phyloP scores from a whole-genome alignment of 1,140 invertebrate genomes.

The Platorchestia sp. region DNA sequence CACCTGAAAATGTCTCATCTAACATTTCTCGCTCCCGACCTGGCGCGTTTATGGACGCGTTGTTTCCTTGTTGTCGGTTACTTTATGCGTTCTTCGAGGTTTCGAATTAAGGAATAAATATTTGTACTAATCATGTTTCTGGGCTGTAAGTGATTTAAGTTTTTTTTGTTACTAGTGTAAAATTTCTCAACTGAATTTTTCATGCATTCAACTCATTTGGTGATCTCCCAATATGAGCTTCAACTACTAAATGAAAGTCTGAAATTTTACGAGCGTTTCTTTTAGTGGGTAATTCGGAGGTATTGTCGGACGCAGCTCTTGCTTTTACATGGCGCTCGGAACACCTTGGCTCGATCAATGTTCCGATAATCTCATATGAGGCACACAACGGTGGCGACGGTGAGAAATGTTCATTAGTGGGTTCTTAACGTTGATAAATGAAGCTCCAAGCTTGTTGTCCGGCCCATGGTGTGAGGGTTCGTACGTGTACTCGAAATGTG shows the following conservation, averaged over 20 bases:
- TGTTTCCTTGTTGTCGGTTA: too few species aligned
- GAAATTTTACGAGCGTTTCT: background rate
- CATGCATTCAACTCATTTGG: background rate
- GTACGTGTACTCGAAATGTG: background rate
- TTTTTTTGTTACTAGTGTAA: too few species aligned
- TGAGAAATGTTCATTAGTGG: constrained; percentile 44
- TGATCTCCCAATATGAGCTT: background rate
- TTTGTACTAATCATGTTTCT: too few species aligned
- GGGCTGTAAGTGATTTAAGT: too few species aligned
- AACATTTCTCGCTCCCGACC: too few species aligned
- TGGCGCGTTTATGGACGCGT: too few species aligned
- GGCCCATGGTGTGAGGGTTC: background rate
- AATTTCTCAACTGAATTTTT: background rate
- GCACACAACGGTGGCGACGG: constrained; percentile 5
- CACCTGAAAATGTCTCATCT: too few species aligned
- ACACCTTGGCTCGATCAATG: background rate
- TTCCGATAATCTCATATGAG: constrained; percentile 22
- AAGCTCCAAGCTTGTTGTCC: background rate
- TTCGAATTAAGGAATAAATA: background rate
- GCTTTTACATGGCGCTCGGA: background rate
- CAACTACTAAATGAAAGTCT: too few species aligned
- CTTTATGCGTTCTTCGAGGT: background rate
- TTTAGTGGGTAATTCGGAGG: background rate
- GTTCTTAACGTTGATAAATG: constrained; percentile 35
- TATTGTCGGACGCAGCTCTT: background rate